These are phyloP conservation scores for Hipparchia semele DNA, from an alignment of 2,888 invertebrate genomes.

Conservation along the genomic window DNA sequence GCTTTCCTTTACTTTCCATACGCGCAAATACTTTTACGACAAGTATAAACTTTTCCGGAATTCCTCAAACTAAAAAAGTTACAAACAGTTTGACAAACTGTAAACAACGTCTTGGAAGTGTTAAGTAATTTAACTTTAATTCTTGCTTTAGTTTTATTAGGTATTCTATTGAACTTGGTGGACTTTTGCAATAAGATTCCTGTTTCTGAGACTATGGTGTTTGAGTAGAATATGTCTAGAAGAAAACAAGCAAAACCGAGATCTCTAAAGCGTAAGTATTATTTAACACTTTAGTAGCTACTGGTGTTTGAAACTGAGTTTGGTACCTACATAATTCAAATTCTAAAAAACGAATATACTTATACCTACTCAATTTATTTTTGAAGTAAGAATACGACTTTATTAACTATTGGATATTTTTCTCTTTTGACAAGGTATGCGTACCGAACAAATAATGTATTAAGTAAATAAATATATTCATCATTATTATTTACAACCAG, in stretches of 20 bases:
- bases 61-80: conserved; percentile 3
- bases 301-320: too few species aligned
- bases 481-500: too few species aligned
- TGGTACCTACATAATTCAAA: too few species aligned
- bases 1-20: conserved; percentile 47
- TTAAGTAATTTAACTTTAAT: not conserved
- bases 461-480: too few species aligned
- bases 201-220: conserved; percentile 38
- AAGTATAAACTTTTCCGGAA: conserved; percentile 56
- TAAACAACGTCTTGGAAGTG: not conserved
- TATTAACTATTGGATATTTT: too few species aligned
- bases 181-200: conserved; percentile 10
- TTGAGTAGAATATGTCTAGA: conserved; percentile 81
- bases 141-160: conserved; percentile 23
- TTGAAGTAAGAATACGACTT: too few species aligned
- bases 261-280: conserved; percentile 86
- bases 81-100: conserved; percentile 15
- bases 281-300: not conserved
- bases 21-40: conserved; percentile 53
- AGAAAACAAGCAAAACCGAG: conserved; percentile 88
- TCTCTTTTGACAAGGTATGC: too few species aligned
- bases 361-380: too few species aligned
- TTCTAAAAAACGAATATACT: too few species aligned
- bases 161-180: conserved; percentile 19
- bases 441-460: too few species aligned